Evolutionary conservation across 2,113 vertebrate genomes (phyloP).

Genomic region (Furnarius figulus): DNA sequence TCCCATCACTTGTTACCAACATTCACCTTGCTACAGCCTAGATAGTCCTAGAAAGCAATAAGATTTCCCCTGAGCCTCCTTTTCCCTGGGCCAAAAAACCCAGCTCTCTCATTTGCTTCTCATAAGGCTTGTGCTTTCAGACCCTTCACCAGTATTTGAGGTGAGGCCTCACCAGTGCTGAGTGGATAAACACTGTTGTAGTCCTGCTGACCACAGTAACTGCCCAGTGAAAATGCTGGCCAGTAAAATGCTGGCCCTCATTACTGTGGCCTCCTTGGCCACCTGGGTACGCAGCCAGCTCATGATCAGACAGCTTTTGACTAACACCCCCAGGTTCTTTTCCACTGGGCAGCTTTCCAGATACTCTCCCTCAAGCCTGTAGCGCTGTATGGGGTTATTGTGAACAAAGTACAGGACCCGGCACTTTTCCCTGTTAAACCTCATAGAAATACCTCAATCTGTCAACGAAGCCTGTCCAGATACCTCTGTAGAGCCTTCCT

Average conservation of each 20-base stretch:
- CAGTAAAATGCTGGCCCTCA: background rate
- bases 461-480: background rate
- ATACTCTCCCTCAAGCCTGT: background rate
- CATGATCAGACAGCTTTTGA: background rate
- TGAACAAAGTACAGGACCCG: background rate
- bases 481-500: background rate
- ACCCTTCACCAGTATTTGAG: background rate
- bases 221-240: background rate
- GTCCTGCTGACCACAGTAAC: background rate
- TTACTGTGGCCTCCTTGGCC: background rate
- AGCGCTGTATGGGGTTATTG: fast-evolving
- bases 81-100: background rate
- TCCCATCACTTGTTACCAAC: background rate
- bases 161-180: background rate
- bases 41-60: background rate
- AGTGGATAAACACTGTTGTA: background rate
- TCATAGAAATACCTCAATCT: background rate
- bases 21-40: background rate
- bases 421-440: background rate
- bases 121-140: background rate
- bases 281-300: too few species aligned
- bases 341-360: background rate
- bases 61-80: background rate
- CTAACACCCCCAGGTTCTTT: background rate
- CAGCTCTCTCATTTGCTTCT: background rate